Conservation (phyloP, 2,113 vertebrate genomes). For the Theristicus caerulescens region DNA sequence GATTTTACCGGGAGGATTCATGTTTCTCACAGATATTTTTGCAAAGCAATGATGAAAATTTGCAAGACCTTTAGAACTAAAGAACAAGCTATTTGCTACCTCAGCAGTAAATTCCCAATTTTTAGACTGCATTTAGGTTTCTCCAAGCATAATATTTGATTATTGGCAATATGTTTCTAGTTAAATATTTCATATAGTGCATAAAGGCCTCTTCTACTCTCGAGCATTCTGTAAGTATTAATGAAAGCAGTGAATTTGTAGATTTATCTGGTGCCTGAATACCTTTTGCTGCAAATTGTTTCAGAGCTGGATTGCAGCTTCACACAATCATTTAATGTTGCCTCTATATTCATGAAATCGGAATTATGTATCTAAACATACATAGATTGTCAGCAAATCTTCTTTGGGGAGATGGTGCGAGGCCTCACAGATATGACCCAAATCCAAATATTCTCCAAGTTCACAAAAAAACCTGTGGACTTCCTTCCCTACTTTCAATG, state of each 20-base stretch:
- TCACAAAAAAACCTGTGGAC: neutral
- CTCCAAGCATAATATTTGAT: constrained; percentile 28
- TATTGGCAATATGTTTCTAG: constrained; percentile 55
- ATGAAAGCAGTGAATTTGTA: constrained; percentile 44
- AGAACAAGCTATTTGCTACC: constrained; percentile 34
- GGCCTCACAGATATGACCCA: neutral
- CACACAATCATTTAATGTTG: constrained; percentile 15
- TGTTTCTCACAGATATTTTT: constrained; percentile 17
- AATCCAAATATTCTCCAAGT: neutral
- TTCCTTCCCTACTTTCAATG: neutral
- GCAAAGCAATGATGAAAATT: constrained; percentile 16
- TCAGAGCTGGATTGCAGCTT: constrained; percentile 34
- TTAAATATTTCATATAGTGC: constrained; percentile 60
- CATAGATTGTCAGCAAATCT: constrained; percentile 41
- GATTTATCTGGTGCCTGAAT: constrained; percentile 26
- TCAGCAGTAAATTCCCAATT: constrained; percentile 42
- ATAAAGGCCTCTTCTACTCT: constrained; percentile 38
- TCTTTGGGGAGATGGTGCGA: neutral
- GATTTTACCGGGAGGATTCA: neutral
- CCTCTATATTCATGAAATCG: neutral
- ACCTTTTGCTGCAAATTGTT: constrained; percentile 18
- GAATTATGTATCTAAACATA: constrained; percentile 5
- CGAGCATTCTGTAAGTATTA: constrained; percentile 9
- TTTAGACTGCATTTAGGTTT: constrained; percentile 39
- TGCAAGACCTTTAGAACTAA: constrained; percentile 26